These are phyloP conservation scores for Catostomus latipinnis DNA, from an alignment of 2,797 vertebrate genomes.

Conservation along the genomic window DNA sequence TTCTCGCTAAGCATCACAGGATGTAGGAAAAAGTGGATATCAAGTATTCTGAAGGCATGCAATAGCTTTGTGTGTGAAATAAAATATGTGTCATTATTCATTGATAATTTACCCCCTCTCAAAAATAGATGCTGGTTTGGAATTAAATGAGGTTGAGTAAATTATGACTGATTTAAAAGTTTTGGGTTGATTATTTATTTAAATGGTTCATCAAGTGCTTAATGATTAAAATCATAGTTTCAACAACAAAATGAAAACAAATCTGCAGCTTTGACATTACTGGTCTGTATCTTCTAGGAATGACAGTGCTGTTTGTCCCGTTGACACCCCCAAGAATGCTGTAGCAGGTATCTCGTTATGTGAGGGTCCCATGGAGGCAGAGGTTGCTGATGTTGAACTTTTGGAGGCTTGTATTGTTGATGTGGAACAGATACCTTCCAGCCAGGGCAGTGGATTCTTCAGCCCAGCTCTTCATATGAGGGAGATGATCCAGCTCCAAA, in stretches of 20 bases:
- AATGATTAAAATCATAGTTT: background rate
- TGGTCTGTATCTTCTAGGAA: conserved; percentile 27
- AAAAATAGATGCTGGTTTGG: no score
- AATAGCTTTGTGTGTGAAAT: no score
- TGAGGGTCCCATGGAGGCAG: conserved; percentile 19
- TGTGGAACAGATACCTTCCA: conserved; percentile 70
- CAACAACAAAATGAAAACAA: background rate
- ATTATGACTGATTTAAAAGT: no score
- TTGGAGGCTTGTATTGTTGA: background rate
- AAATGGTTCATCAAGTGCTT: background rate
- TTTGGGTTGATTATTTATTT: no score
- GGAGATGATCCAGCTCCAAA: conserved; percentile 32
- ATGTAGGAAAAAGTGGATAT: no score
- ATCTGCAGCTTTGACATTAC: background rate
- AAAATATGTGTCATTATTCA: no score
- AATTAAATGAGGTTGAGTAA: no score
- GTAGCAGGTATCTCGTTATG: background rate
- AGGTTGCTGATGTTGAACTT: background rate
- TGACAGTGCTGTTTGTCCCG: background rate
- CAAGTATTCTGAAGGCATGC: no score
- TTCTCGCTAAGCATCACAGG: no score
- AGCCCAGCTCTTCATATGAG: conserved; percentile 37
- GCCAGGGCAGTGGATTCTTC: conserved; percentile 73
- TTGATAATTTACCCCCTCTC: no score
- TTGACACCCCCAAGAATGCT: background rate